phyloP scores from a whole-genome alignment of 2,888 invertebrate genomes.

The Ophion ventricosus region DNA sequence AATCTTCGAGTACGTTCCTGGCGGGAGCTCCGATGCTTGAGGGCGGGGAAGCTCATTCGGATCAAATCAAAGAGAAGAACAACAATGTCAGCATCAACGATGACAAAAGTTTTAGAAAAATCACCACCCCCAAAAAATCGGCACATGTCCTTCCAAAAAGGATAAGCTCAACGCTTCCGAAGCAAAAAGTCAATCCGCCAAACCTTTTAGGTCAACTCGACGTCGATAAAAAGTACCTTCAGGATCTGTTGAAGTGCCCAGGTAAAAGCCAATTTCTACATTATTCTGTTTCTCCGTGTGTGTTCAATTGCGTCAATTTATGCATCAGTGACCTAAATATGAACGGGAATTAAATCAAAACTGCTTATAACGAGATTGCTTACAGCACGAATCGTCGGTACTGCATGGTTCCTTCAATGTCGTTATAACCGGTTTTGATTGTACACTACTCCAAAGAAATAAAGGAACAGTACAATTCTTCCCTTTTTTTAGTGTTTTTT shows the following conservation, averaged over 20 bases:
- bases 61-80: conserved; percentile 45
- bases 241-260: conserved; percentile 75
- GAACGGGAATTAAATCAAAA: too few species aligned
- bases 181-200: conserved; percentile 65
- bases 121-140: conserved; percentile 23
- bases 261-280: conserved; percentile 68
- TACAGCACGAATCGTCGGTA: too few species aligned
- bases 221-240: conserved; percentile 76
- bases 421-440: too few species aligned
- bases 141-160: conserved; percentile 39
- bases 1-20: conserved; percentile 8
- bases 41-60: neutral
- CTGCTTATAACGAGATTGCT: too few species aligned
- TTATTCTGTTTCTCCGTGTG: neutral
- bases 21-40: neutral
- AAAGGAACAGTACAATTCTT: too few species aligned
- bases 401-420: too few species aligned
- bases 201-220: conserved; percentile 75
- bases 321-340: too few species aligned
- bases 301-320: too few species aligned
- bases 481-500: too few species aligned
- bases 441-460: too few species aligned
- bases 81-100: conserved; percentile 38
- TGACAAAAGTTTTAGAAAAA: conserved; percentile 27
- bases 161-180: conserved; percentile 44